A percentile compares a stretch with the other conserved stretches of the same genome.
Conservation (phyloP, 2,888 invertebrate genomes). For the Halictus quadricinctus region DNA sequence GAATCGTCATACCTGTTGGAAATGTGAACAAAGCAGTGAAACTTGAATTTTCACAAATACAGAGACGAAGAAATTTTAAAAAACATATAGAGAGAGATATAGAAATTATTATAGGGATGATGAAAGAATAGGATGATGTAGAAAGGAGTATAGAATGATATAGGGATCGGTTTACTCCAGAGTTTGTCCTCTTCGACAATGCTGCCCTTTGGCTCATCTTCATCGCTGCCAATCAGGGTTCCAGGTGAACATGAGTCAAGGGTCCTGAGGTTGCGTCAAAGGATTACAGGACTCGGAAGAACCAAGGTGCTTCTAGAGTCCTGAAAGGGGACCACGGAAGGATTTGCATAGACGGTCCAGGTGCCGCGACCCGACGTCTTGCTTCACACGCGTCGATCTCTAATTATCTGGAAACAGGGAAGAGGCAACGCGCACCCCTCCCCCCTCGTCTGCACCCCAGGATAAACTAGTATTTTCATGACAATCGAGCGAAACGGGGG, state of each 20-base stretch:
- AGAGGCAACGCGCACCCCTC: neutral
- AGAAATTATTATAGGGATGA: no score
- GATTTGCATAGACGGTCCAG: constrained; percentile 64
- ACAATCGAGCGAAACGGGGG: constrained; percentile 71
- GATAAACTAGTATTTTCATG: constrained; percentile 77
- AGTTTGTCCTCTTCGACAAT: neutral
- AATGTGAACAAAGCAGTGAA: no score
- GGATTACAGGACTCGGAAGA: constrained; percentile 27
- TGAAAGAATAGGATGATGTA: no score
- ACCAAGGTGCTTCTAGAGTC: constrained; percentile 14
- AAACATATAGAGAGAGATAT: no score
- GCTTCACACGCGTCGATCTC: constrained; percentile 61
- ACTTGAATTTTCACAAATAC: no score
- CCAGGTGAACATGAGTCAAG: neutral
- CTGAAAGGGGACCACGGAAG: constrained; percentile 7
- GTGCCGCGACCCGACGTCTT: constrained; percentile 50
- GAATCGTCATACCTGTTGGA: no score
- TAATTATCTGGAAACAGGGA: constrained; percentile 67
- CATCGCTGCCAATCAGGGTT: neutral
- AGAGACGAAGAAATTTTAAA: no score
- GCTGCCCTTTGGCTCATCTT: neutral
- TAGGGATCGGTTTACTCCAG: no score
- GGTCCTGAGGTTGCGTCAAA: neutral
- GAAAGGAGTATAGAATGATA: no score
- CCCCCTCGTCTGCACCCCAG: constrained; percentile 45